Evolutionary conservation across 2,888 invertebrate species (phyloP).

Genomic region (Deilephila porcellus): DNA sequence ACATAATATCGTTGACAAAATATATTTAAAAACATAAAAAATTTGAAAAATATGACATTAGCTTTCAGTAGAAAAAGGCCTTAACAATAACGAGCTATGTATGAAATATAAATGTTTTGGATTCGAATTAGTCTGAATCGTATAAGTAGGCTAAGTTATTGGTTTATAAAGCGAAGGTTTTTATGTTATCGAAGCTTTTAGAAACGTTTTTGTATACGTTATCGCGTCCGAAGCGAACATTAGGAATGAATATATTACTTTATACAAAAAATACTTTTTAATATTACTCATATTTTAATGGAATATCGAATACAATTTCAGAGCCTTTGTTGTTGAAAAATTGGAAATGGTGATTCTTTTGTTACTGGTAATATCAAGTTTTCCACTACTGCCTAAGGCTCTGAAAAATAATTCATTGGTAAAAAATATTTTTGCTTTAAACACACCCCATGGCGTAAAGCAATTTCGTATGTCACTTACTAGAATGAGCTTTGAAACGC

Average conservation of each 20-base stretch:
- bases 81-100: neutral
- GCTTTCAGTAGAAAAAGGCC: neutral
- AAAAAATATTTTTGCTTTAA: no score
- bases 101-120: conserved; percentile 13
- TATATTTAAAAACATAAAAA: no score
- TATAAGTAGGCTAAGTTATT: conserved; percentile 12
- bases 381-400: no score
- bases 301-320: neutral
- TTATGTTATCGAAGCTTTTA: conserved; percentile 7
- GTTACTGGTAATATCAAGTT: no score
- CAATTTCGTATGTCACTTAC: no score
- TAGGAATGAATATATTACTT: neutral
- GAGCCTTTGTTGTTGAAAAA: neutral
- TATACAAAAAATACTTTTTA: neutral
- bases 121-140: conserved; percentile 15
- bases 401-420: no score
- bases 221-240: neutral
- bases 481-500: no score
- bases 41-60: neutral
- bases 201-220: conserved; percentile 4
- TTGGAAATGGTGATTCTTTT: neutral
- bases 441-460: no score
- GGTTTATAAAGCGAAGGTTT: conserved; percentile 4
- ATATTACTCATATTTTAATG: neutral
- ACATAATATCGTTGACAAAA: no score